Evolutionary conservation across 1,140 invertebrate species (phyloP).

Genomic region (Diorhabda carinulata): DNA sequence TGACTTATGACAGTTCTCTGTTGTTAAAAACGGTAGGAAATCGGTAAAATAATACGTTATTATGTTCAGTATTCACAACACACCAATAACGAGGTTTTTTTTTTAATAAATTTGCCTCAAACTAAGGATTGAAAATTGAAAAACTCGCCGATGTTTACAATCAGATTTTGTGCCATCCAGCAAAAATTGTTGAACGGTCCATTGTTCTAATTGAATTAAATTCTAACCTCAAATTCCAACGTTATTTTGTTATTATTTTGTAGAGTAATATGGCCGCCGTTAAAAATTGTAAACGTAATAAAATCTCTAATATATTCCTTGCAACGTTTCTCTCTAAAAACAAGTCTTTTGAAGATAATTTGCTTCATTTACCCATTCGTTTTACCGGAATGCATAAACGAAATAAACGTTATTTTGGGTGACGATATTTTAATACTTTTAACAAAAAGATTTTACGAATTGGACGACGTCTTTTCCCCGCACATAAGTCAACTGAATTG

Average conservation of each 20-base stretch:
- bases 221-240: no score
- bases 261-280: background rate
- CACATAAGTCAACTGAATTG: constrained; percentile 4
- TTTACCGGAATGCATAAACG: background rate
- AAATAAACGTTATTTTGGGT: background rate
- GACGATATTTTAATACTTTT: constrained; percentile 10
- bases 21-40: no score
- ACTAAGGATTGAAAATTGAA: no score
- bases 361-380: constrained; percentile 6
- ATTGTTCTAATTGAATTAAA: no score
- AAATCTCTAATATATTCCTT: background rate
- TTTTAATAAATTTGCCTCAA: no score
- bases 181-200: no score
- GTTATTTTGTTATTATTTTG: background rate
- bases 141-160: no score
- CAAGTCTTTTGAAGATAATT: background rate
- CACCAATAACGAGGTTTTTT: no score
- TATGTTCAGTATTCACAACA: no score
- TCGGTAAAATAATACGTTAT: no score
- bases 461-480: background rate
- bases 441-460: background rate
- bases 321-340: background rate
- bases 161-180: no score
- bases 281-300: background rate
- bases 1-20: no score